Evolutionary conservation across 2,113 vertebrate genomes (phyloP).

Genomic region (Condylura cristata): DNA sequence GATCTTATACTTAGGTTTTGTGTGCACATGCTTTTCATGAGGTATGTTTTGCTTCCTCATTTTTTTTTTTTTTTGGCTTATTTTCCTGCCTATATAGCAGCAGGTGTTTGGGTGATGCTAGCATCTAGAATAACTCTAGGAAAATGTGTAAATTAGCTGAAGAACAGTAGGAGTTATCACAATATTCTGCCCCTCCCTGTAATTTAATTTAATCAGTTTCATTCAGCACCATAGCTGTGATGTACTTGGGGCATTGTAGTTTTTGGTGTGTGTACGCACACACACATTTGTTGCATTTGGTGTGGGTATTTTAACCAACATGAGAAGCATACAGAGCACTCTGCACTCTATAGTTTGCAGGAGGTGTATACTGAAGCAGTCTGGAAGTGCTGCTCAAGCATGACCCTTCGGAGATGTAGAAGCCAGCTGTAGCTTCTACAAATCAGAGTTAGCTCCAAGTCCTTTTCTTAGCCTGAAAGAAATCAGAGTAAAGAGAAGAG

Average conservation of each 20-base stretch:
- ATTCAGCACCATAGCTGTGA: neutral
- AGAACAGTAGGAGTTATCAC: constrained; percentile 32
- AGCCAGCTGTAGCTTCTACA: neutral
- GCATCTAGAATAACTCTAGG: constrained; percentile 48
- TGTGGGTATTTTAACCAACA: neutral
- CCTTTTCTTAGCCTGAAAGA: neutral
- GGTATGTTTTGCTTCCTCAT: neutral
- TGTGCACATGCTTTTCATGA: neutral
- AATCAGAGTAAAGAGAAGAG: neutral
- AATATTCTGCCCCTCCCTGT: neutral
- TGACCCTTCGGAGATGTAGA: neutral
- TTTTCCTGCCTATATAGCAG: neutral
- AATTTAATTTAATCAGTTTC: constrained; percentile 1
- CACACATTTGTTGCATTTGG: neutral
- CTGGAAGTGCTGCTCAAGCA: neutral
- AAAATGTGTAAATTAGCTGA: constrained; percentile 56
- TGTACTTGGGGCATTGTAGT: neutral
- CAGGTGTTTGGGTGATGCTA: constrained; percentile 57
- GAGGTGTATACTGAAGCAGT: neutral
- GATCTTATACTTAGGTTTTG: neutral
- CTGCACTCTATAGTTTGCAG: neutral
- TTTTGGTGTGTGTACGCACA: too few relatives aligned
- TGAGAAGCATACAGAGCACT: neutral
- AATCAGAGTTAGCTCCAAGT: neutral
- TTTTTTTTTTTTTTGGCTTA: constrained; percentile 53